These are phyloP conservation scores for Colletes latitarsis DNA, from an alignment of 1,140 invertebrate genomes.

Conservation along the genomic window DNA sequence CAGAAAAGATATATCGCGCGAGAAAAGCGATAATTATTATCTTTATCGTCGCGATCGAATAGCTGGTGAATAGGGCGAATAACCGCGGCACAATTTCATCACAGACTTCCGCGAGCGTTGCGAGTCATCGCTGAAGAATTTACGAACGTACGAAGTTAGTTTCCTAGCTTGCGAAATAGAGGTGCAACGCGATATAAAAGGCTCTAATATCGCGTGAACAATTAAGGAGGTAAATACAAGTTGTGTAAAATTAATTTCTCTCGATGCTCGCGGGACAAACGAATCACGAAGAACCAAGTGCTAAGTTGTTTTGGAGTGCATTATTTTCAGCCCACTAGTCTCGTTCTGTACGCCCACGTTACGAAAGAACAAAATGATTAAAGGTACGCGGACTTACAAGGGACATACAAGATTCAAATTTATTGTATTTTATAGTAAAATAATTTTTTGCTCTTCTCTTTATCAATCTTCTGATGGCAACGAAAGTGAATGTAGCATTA, in stretches of 20 bases:
- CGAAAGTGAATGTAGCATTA: too few relatives aligned
- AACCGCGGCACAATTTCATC: constrained; percentile 54
- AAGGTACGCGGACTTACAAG: not conserved
- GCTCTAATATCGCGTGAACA: not conserved
- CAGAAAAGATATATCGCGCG: too few relatives aligned
- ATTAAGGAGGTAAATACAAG: too few relatives aligned
- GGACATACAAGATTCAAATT: not conserved
- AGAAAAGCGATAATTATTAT: not conserved
- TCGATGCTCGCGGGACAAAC: too few relatives aligned
- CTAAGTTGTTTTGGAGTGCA: not conserved
- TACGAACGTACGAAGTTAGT: constrained; percentile 22
- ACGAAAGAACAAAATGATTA: not conserved
- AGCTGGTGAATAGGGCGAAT: constrained; percentile 24
- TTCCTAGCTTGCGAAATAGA: constrained; percentile 14
- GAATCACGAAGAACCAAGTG: not conserved
- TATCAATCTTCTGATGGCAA: too few relatives aligned
- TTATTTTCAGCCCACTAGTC: constrained; percentile 8
- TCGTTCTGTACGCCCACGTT: constrained; percentile 1
- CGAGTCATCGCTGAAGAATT: constrained; percentile 61
- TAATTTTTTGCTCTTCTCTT: too few relatives aligned
- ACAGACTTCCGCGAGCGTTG: constrained; percentile 53
- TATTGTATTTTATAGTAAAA: not conserved
- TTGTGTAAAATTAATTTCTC: not conserved
- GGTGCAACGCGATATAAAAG: not conserved
- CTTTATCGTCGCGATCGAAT: constrained; percentile 19